phyloP scores from a whole-genome alignment of 2,888 invertebrate genomes.

The Saturnia japonica region DNA sequence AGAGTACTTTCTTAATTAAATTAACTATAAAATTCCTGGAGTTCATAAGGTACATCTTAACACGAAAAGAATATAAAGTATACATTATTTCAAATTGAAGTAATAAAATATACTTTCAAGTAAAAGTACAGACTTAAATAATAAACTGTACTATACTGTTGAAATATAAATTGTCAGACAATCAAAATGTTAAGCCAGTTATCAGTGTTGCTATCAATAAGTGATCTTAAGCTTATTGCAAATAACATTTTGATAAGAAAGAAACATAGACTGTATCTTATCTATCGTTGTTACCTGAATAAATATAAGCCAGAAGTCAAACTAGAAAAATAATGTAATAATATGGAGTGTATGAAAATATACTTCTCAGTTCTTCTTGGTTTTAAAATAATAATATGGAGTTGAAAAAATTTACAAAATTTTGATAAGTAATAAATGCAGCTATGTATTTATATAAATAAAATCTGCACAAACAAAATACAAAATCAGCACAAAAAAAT shows the following conservation, averaged over 20 bases:
- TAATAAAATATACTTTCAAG: conserved; percentile 38
- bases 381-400: neutral
- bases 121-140: conserved; percentile 53
- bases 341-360: neutral
- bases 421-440: neutral
- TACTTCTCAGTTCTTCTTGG: neutral
- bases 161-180: conserved; percentile 52
- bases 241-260: conserved; percentile 73
- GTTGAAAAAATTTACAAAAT: too few relatives aligned
- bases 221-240: conserved; percentile 74
- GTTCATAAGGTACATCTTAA: conserved; percentile 65
- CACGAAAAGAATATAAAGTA: conserved; percentile 54
- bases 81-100: conserved; percentile 58
- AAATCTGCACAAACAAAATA: neutral
- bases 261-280: conserved; percentile 68
- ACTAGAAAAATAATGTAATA: conserved; percentile 23
- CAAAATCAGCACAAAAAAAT: neutral
- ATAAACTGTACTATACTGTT: conserved; percentile 62
- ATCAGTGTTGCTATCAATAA: conserved; percentile 72
- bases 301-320: conserved; percentile 44
- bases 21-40: conserved; percentile 66
- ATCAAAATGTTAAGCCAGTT: conserved; percentile 57
- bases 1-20: conserved; percentile 50
- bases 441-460: neutral
- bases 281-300: conserved; percentile 57